phyloP scores from a whole-genome alignment of 2,888 invertebrate species.

The Sylvicola fuscatus region DNA sequence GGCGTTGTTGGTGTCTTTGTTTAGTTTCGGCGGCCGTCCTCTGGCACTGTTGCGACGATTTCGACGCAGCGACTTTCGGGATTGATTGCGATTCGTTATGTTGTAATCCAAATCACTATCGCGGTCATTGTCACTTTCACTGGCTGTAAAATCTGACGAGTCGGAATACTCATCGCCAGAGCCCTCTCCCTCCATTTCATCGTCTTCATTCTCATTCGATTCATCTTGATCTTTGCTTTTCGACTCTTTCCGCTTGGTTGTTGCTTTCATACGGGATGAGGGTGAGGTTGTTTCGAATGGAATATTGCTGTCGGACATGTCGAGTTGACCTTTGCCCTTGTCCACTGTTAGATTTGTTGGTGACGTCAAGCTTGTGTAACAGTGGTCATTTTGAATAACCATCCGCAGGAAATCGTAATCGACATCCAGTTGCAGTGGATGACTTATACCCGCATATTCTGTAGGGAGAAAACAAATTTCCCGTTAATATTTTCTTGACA shows the following conservation, averaged over 20 bases:
- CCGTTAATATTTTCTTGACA: too few species aligned
- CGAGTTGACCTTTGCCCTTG: too few species aligned
- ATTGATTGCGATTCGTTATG: conserved; percentile 26
- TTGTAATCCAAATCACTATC: conserved; percentile 42
- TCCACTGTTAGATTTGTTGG: not conserved
- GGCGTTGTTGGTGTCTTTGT: too few species aligned
- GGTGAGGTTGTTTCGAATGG: not conserved
- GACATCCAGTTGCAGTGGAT: conserved; percentile 17
- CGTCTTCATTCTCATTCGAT: conserved; percentile 3
- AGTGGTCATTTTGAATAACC: conserved; percentile 56
- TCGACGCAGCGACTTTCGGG: too few species aligned
- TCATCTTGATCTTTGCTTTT: conserved; percentile 4
- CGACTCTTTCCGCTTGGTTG: too few species aligned
- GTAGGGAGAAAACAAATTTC: conserved; percentile 8
- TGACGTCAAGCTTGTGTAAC: conserved; percentile 39
- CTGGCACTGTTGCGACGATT: too few species aligned
- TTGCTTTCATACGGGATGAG: not conserved
- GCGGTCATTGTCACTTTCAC: conserved; percentile 33
- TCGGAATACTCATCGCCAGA: conserved; percentile 31
- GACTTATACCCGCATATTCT: conserved; percentile 20
- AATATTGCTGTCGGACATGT: too few species aligned
- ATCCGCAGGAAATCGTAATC: conserved; percentile 20
- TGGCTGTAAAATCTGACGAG: conserved; percentile 23
- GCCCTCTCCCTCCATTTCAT: conserved; percentile 28
- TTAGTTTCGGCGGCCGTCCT: too few species aligned